Base-by-base conservation (phyloP, 1,140 invertebrate species). In the Notospermus geniculatus region DNA sequence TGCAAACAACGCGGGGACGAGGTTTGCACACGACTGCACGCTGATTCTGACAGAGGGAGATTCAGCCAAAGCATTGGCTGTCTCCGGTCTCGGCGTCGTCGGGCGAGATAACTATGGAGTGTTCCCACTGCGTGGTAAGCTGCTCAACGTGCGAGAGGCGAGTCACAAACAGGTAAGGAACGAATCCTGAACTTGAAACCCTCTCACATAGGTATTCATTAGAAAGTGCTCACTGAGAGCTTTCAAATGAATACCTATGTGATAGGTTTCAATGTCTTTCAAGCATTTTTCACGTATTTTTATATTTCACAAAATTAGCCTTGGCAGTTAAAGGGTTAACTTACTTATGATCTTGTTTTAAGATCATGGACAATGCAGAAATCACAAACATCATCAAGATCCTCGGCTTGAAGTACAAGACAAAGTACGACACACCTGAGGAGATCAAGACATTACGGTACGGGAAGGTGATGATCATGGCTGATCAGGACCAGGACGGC, bases 11-110 rank as follows among this genome's bases (percentile, higher is more conserved):
- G 97, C 97, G 36, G 97, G 96, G 25, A 92, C 90, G 0, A 91
- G 85, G 68, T 91, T 91, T 76, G 92, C 93, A 0, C 83, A 91
- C 46, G 87, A 90, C 28, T 99, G 97, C 79, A 98, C 96, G 0
- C 85, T 99, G 1, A 99, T 99, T 69, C 85, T 99, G 13, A 99
- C 97, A 62, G 97, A 99, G 86, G 97, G 97, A 93, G 97, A 99
- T 82, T 99, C 97, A 84, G 97, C 97, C 78, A 99, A 99, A 83
- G 89, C 93, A 1, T 86, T 98, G 80, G 97, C 95, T 82, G 93
- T 99, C 11, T 93, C 96, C 28, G 97, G 97, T 36, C 85, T 99
- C 0, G 90, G 92, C 71, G 91, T 98, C 0, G 89, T 99, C 54
- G 97, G 97, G 4, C 84, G 96, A 71, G 96, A 99, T 78, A 89